Evolutionary conservation across 2,113 vertebrate species (phyloP).

Genomic region (Bombycilla garrulus): DNA sequence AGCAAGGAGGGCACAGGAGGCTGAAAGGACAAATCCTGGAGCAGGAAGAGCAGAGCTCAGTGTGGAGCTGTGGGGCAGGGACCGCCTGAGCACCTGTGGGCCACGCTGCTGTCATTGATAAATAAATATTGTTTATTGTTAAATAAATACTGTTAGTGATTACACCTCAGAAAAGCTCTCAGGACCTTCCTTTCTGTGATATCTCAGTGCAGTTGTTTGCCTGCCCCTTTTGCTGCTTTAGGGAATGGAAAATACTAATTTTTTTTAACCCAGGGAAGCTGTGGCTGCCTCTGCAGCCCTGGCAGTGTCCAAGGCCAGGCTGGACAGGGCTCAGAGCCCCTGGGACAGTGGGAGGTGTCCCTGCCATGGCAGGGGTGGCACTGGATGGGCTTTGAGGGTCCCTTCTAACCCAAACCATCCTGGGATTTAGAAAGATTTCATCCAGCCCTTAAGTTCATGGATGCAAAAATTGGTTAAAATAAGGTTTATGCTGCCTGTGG

Average conservation of each 20-base stretch:
- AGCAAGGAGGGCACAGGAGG: not conserved
- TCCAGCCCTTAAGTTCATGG: not conserved
- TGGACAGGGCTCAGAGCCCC: not conserved
- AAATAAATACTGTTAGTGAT: too few species aligned
- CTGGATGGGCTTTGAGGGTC: accelerated
- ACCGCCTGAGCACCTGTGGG: not conserved
- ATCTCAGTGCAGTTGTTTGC: not conserved
- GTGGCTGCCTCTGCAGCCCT: not conserved
- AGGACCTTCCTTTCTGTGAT: not conserved
- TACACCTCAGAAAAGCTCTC: not conserved
- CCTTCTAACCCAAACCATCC: not conserved
- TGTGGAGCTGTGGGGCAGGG: not conserved
- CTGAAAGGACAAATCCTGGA: not conserved
- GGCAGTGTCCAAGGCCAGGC: accelerated
- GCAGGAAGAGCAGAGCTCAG: not conserved
- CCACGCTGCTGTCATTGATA: accelerated
- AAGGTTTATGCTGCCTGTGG: not conserved
- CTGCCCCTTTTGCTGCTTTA: not conserved
- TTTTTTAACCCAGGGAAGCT: not conserved
- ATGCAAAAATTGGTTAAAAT: not conserved
- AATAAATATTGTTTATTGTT: accelerated
- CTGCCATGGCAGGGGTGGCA: not conserved
- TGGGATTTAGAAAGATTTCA: not conserved
- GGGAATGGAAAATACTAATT: not conserved
- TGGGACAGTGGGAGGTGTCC: not conserved